Evolutionary conservation across 2,888 invertebrate genomes (phyloP).

Genomic region (Cryptocephalus primarius): DNA sequence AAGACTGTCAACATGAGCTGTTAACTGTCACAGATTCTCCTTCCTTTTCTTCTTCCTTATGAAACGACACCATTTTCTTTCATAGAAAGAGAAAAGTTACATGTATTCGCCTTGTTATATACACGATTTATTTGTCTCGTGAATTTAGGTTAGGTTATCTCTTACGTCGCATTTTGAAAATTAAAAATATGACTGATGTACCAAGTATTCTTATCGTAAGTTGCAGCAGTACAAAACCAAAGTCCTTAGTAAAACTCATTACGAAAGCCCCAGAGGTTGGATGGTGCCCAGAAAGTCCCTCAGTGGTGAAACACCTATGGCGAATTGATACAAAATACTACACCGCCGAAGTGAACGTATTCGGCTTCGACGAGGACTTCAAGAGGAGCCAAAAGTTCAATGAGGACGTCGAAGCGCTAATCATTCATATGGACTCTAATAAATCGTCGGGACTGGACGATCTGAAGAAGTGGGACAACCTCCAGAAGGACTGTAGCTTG

Average conservation of each 20-base stretch:
- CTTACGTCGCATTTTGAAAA: not conserved
- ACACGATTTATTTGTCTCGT: too few relatives aligned
- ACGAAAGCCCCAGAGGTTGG: constrained; percentile 23
- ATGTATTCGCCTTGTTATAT: too few relatives aligned
- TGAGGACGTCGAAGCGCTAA: constrained; percentile 47
- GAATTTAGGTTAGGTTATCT: too few relatives aligned
- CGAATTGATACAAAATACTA: constrained; percentile 64
- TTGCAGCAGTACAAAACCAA: constrained; percentile 32
- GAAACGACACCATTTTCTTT: too few relatives aligned
- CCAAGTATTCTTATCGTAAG: constrained; percentile 33
- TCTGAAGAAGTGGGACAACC: constrained; percentile 27
- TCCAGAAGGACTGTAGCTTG: constrained; percentile 27
- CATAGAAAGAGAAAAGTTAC: too few relatives aligned
- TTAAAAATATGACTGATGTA: constrained; percentile 18
- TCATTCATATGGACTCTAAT: constrained; percentile 51
- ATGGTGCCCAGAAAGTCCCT: constrained; percentile 14
- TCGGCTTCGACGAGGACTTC: constrained; percentile 39
- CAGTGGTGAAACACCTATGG: constrained; percentile 37
- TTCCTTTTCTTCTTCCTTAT: too few relatives aligned
- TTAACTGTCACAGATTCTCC: too few relatives aligned
- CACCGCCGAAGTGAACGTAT: constrained; percentile 48
- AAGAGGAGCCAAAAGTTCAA: constrained; percentile 39
- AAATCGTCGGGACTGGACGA: constrained; percentile 37
- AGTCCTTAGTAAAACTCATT: constrained; percentile 33
- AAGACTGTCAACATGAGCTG: too few relatives aligned